Base-by-base conservation (phyloP, 2,888 invertebrate genomes). In the Pseudoips prasinana region DNA sequence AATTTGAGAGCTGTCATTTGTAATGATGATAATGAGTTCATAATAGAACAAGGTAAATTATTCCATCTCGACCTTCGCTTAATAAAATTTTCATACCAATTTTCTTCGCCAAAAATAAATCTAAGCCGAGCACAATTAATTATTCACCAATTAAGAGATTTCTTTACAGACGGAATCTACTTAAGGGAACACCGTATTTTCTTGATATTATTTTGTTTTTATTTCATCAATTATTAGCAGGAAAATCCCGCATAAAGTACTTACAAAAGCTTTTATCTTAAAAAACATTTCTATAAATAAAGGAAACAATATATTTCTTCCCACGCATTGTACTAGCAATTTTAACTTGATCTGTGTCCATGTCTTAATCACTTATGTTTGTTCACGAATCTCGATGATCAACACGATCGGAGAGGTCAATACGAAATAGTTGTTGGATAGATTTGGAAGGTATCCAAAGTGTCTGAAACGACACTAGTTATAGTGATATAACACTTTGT, bases 371-470 rank as follows among this genome's bases (percentile, higher is more conserved):
- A 40, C 41, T 34, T 17, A 18, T 22, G n/a, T 36, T 28, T 26
- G 10, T 33, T 27, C 24, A 1, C 20, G 10, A 23, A 36, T 40
- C 25, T 27, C 34, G 26, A 46, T 47, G 46, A 52, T 59, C 51
- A 58, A 58, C 57, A 42, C 51, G 52, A 56, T 46, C 41, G 39
- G 43, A 46, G 47, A 17, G 72, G 2, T 66, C 71, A 41, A 33
- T 34, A 30, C 50, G 49, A 29, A 43, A 36, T 66, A 62, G 74
- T 35, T 29, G 33, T 19, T 10, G 46, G 46, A 47, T 50, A 59
- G 53, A 74, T 69, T 83, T 83, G 83, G 83, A 80, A 57, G 52
- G 54, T 56, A 54, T 81, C 82, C 83, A 83, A 81, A 78, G 70
- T 74, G 73, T 73, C 72, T 64, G 60, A 63, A 73, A 73, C 58